Base-by-base conservation (phyloP, 2,888 invertebrate genomes). In the Mamestra brassicae region DNA sequence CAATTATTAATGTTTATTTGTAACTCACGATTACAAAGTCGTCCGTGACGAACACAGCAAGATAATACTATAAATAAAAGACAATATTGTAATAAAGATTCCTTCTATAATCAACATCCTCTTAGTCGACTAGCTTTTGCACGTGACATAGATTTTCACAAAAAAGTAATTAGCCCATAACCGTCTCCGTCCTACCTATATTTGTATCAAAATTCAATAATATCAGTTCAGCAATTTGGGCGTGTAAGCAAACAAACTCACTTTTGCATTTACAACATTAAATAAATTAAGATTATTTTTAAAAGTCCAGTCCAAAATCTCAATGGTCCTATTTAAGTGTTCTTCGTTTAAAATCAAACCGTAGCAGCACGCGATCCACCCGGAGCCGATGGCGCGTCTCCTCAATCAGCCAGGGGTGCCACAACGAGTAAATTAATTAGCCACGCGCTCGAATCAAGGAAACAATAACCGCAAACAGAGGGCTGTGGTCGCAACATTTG, bases 391-490 rank as follows among this genome's bases (percentile, higher is more conserved):
- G n/a, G 36, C 47, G 70, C 61, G 67, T 84, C 61, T 82, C 71
- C 76, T 72, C 67, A 81, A 76, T 76, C 80, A 77, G 81, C 45
- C 83, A 83, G 87, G 87, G 87, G 86, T 85, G 84, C 87, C 88
- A 88, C 87, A 83, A 85, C 87, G 88, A 90, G 92, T 94, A 94
- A 95, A 95, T 93, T 93, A 95, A 95, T 94, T 95, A 95, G 92
- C 91, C 87, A 89, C 89, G 88, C 92, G 89, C 91, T 89, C 79
- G 91, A 94, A 93, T 94, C 93, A 94, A 92, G 94, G 93, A 95
- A 95, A 95, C 95, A 95, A 95, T 95, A 95, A 95, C 94, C 92
- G 92, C 94, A 94, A 94, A 94, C 93, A 94, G 93, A 94, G 94
- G 95, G 95, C 93, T 92, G 93, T 91, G 78, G 80, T 83, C 86